Base-by-base conservation (phyloP, 2,888 invertebrate genomes). In the Lepidonotus clava region DNA sequence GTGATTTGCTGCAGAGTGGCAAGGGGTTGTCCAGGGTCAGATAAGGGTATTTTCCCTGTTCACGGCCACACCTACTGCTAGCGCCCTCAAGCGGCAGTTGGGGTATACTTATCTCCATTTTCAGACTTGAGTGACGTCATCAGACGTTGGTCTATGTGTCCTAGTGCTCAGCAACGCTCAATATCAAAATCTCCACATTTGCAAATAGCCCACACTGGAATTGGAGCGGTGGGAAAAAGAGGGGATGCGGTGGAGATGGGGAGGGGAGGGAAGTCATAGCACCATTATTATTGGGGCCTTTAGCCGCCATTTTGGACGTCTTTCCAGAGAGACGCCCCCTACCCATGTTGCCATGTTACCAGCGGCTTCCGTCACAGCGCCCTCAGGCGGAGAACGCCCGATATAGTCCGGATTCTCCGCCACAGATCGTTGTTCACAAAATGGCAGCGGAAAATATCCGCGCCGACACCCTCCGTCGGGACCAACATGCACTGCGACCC, bases 81-180 rank as follows among this genome's bases (percentile, higher is more conserved):
- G n/a, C n/a, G n/a, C n/a, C n/a, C n/a, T n/a, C n/a, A n/a, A n/a
- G n/a, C n/a, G n/a, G n/a, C n/a, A n/a, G n/a, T n/a, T n/a, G n/a
- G n/a, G n/a, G n/a, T n/a, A n/a, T 32, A 61, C 28, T 61, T 24
- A 61, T 61, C 61, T 28, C 61, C 61, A 61, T 61, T 61, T 61
- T 61, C 61, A 61, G 61, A 11, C 61, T 2, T 4, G 53, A 18
- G 11, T 61, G 61, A 28, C 61, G 61, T 28, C 28, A 32, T 32
- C 61, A 28, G 61, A 61, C 61, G 61, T n/a, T 61, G n/a, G 28
- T 11, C 61, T 28, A 61, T 61, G n/a, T n/a, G n/a, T n/a, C n/a
- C n/a, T n/a, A n/a, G n/a, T n/a, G n/a, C 61, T 61, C 1, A 2
- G 61, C 61, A 24, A 11, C 11, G 28, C 61, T 28, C 61, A 61